phyloP scores from a whole-genome alignment of 2,797 vertebrate species.

The Coccyzus lansbergi region DNA sequence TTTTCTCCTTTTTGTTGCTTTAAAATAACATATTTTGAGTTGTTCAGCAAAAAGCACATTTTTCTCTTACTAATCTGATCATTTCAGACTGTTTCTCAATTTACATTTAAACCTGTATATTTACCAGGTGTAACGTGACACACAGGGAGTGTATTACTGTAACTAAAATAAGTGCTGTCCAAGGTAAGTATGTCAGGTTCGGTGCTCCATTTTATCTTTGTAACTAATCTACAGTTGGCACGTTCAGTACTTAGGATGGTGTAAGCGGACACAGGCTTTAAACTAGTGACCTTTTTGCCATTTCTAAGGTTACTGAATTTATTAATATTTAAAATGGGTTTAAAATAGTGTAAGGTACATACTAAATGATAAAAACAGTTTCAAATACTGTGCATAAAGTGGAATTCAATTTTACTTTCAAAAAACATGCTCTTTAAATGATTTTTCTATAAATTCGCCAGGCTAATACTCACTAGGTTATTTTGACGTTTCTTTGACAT shows the following conservation, averaged over 20 bases:
- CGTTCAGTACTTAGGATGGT: neutral
- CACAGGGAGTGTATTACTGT: neutral
- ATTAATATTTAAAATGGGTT: neutral
- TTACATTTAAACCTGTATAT: conserved; percentile 8
- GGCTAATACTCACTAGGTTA: neutral
- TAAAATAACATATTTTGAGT: neutral
- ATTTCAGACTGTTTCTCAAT: conserved; percentile 5
- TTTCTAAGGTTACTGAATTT: neutral
- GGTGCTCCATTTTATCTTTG: neutral
- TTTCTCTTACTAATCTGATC: conserved; percentile 20
- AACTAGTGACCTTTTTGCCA: neutral
- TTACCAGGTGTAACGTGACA: neutral
- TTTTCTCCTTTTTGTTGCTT: neutral
- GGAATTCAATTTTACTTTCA: neutral
- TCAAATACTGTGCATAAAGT: neutral
- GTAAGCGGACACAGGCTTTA: neutral
- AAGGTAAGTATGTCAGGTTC: neutral
- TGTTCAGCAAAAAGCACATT: neutral
- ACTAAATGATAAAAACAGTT: neutral
- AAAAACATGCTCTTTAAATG: neutral
- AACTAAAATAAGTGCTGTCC: neutral
- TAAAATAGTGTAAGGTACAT: neutral
- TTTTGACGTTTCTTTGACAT: neutral
- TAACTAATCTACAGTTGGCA: neutral
- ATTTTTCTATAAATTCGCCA: neutral